Evolutionary conservation across 1,140 invertebrate genomes (phyloP).

Genomic region (Trichonephila inaurata): DNA sequence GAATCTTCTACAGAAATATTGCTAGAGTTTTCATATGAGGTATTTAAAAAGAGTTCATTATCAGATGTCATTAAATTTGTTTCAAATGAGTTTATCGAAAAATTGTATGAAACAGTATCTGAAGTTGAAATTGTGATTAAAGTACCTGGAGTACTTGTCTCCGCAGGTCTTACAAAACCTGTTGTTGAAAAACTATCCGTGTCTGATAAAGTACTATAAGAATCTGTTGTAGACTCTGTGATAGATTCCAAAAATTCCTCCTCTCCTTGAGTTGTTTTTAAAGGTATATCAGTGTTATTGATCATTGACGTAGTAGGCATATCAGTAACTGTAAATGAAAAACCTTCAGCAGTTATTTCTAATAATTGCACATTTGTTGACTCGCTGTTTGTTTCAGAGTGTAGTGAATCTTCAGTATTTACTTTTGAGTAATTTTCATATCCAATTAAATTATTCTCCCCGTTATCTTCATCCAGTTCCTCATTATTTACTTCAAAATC

Average conservation of each 20-base stretch:
- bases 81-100: background rate
- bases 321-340: background rate
- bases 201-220: background rate
- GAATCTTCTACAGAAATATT: background rate
- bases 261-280: background rate
- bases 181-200: background rate
- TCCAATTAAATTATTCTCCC: background rate
- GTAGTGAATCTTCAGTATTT: background rate
- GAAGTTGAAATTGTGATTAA: background rate
- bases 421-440: background rate
- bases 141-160: background rate
- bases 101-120: background rate
- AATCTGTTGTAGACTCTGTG: background rate
- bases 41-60: background rate
- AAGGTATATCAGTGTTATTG: background rate
- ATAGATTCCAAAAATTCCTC: background rate
- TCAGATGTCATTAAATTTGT: background rate
- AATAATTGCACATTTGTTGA: background rate
- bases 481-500: background rate
- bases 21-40: background rate
- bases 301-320: background rate
- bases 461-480: background rate
- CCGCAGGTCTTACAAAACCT: background rate
- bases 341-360: background rate
- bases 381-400: background rate